phyloP scores from a whole-genome alignment of 1,140 invertebrate genomes.

The Drosophila navojoa region DNA sequence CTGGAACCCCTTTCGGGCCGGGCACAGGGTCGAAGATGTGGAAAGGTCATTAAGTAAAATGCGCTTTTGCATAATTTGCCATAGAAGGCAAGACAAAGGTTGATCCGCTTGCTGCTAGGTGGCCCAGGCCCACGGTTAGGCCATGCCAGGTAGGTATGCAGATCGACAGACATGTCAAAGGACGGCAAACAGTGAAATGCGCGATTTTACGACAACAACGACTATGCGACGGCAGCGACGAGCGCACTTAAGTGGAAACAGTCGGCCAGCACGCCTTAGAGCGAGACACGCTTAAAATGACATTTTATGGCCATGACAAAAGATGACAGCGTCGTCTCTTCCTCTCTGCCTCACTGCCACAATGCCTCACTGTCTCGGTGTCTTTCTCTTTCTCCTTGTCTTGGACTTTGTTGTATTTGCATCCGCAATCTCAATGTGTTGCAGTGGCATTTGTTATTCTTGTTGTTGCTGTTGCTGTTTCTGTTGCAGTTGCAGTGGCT shows the following conservation, averaged over 20 bases:
- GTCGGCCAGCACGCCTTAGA: slow-evolving; percentile 46
- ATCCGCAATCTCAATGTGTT: slow-evolving; percentile 56
- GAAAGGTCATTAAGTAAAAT: slow-evolving; percentile 42
- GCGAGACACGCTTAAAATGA: slow-evolving; percentile 39
- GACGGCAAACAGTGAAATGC: slow-evolving; percentile 69
- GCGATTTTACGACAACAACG: slow-evolving; percentile 61
- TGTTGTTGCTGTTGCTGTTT: slow-evolving; percentile 14
- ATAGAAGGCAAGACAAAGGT: slow-evolving; percentile 22
- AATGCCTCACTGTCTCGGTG: not conserved
- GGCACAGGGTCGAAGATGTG: slow-evolving; percentile 5
- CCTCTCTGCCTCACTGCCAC: not conserved
- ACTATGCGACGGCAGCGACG: slow-evolving; percentile 4
- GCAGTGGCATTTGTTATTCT: slow-evolving; percentile 34
- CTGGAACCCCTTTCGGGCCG: slow-evolving; percentile 32
- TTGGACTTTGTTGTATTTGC: slow-evolving; percentile 30
- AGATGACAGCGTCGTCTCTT: slow-evolving; percentile 50
- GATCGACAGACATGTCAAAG: slow-evolving; percentile 53
- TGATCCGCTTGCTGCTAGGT: slow-evolving; percentile 12
- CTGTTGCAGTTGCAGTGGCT: slow-evolving; percentile 19
- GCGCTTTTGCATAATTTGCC: slow-evolving; percentile 48
- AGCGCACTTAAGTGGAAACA: slow-evolving; percentile 69
- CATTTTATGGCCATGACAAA: slow-evolving; percentile 76
- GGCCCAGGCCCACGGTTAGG: not conserved
- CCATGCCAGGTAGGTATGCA: slow-evolving; percentile 3
- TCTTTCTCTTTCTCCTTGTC: not conserved